Evolutionary conservation across 1,140 invertebrate species (phyloP), one percentile per base, ranked within the genome.

Genomic region (Scaptomyza montana): DNA sequence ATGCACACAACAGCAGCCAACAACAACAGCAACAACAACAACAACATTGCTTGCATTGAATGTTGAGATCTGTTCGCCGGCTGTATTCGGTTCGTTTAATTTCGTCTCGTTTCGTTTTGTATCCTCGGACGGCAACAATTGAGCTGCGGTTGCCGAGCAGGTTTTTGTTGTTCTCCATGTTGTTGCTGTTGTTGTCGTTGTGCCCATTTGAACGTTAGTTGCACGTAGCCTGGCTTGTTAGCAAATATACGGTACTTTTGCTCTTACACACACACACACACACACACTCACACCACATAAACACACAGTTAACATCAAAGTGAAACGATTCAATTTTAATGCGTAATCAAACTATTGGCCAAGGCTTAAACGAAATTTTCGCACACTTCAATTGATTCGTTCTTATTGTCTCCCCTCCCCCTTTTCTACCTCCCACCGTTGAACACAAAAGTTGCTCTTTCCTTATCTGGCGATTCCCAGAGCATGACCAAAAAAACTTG

Each of bases 171-270:
- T n/a, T n/a, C n/a, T n/a, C n/a, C n/a, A n/a, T n/a, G n/a, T 47
- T 68, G 67, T 67, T 67, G 57, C 55, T 41, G 63, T 36, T 72
- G 50, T 30, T 39, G 66, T 33, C 54, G 68, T 72, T 71, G 72
- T 77, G 72, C 65, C 72, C 79, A 87, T 87, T 86, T 78, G 59
- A 81, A 73, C 81, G 81, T 79, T 78, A 59, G 78, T 53, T 82
- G 63, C 79, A 82, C 65, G 80, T 78, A 87, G 82, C 81, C 81
- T 86, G 82, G 78, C 82, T 86, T 86, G 82, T 87, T 87, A 81
- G 82, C 75, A 60, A 76, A 62, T 75, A 67, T 80, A 86, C 81
- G 81, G 78, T 86, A 87, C 78, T 87, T 47, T 61, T 60, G 67
- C 64, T 77, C 62, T 41, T 70, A 57, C 46, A 70, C 64, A 73